Evolutionary conservation across 2,113 vertebrate species (phyloP).

Genomic region (Indicator indicator): DNA sequence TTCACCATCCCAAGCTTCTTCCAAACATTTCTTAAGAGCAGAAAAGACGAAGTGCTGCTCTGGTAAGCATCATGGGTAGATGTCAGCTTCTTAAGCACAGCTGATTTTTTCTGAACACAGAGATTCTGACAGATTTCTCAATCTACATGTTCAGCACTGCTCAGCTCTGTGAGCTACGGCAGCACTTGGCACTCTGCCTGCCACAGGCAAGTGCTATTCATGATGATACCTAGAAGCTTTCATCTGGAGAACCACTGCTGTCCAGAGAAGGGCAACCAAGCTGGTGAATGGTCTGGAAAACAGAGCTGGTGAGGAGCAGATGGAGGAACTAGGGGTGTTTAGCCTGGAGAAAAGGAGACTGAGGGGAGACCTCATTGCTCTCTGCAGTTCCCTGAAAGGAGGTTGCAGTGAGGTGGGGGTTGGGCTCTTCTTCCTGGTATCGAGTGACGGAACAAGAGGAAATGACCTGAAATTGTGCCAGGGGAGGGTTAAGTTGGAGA

Average conservation of each 20-base stretch:
- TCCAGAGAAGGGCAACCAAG: too few relatives aligned
- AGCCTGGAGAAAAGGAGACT: too few relatives aligned
- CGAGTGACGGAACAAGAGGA: too few relatives aligned
- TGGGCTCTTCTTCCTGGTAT: too few relatives aligned
- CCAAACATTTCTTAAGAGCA: background rate
- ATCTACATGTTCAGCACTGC: background rate
- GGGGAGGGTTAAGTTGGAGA: too few relatives aligned
- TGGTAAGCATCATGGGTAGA: fast-evolving
- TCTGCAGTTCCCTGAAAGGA: too few relatives aligned
- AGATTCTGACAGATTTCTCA: background rate
- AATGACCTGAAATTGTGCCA: too few relatives aligned
- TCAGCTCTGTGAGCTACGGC: background rate
- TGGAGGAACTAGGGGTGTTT: too few relatives aligned
- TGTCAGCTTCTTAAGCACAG: background rate
- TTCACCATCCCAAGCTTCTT: background rate
- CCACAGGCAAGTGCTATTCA: background rate
- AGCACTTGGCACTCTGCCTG: background rate
- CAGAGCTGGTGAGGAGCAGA: too few relatives aligned
- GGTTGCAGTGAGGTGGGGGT: too few relatives aligned
- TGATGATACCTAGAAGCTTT: background rate
- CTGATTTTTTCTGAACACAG: background rate
- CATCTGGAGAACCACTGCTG: background rate
- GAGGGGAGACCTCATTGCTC: too few relatives aligned
- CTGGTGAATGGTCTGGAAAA: too few relatives aligned
- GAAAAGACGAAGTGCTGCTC: background rate